Percentiles rank a stretch among this genome's conserved stretches.
These are phyloP conservation scores for Mormoops blainvillei DNA, from an alignment of 2,113 vertebrate genomes.

Conservation along the genomic window DNA sequence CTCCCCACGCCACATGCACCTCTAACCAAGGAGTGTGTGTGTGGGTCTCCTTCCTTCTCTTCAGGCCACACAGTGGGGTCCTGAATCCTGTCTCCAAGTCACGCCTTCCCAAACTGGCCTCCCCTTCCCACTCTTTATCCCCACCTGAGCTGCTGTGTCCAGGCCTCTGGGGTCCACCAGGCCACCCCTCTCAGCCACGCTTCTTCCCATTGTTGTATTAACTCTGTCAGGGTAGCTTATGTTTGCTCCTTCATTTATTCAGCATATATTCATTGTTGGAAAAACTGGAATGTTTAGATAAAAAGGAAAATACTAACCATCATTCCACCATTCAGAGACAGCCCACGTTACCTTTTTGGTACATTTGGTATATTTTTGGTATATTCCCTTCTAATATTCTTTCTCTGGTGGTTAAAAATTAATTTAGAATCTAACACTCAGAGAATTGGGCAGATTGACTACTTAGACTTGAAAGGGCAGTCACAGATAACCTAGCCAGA, in stretches of 20 bases:
- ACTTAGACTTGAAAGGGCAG: not conserved
- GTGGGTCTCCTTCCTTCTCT: not conserved
- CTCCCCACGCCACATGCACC: not conserved
- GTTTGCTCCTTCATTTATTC: not conserved
- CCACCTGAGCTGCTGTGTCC: not conserved
- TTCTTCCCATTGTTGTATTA: not conserved
- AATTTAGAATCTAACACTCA: not conserved
- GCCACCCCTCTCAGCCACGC: not conserved
- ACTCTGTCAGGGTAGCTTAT: not conserved
- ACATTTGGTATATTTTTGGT: not conserved
- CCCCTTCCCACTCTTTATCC: not conserved
- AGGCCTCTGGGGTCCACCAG: not conserved
- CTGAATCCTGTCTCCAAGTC: not conserved
- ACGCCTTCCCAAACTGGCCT: not conserved
- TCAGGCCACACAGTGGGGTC: not conserved
- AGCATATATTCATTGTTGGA: not conserved
- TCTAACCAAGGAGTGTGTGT: accelerated
- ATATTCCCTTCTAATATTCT: not conserved
- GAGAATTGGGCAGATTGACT: not conserved
- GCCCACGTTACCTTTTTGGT: not conserved
- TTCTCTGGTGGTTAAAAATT: not conserved
- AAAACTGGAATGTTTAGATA: not conserved
- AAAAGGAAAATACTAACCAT: not conserved
- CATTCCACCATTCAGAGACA: not conserved
- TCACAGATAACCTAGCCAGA: not conserved